Evolutionary conservation across 2,797 vertebrate species (phyloP), one percentile per base, ranked within the genome.

Genomic region (Tragopan temminckii): DNA sequence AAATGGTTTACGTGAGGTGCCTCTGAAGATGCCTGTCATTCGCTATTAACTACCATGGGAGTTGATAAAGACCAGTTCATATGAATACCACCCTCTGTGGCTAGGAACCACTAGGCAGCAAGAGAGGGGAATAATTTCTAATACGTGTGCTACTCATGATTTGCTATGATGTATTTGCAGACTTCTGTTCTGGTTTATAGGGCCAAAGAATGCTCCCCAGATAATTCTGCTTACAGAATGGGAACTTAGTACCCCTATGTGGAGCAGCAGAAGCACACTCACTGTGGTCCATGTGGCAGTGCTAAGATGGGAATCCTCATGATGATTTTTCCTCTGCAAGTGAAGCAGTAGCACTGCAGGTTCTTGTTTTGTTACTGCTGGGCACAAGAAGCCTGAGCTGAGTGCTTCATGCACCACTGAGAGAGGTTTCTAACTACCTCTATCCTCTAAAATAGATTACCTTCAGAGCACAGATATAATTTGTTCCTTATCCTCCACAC

Each of bases 261-360:
- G 9, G 24, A 11, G 9, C 70, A 36, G 11, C 14, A 59, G 64
- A 67, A 67, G 13, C 0, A 3, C 20, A 29, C 3, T 33, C 2
- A 2, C 16, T n/a, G n/a, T 69, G 59, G 38, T 46, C 35, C 4
- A 1, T 0, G 48, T 10, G 42, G 29, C 45, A 31, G 11, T 50
- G 55, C 5, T 25, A 31, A 27, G 29, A 68, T 0, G 1, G 11
- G 7, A 66, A 8, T 9, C 33, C 7, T 0, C 1, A 0, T 68
- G 11, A 88, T n/a, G 4, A 23, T 62, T 88, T 23, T 78, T 12
- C 14, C 14, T 78, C 46, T 42, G 21, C 63, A 74, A n/a, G 48
- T 27, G 13, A 27, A 78, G 7, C 3, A 9, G 2, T 38, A 50
- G 7, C 35, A 16, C 25, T 92, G 11, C n/a, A 5, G 2, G 21